Evolutionary conservation across 2,888 invertebrate species (phyloP), one percentile per base, ranked within the genome.

Genomic region (Stenichneumon culpator): DNA sequence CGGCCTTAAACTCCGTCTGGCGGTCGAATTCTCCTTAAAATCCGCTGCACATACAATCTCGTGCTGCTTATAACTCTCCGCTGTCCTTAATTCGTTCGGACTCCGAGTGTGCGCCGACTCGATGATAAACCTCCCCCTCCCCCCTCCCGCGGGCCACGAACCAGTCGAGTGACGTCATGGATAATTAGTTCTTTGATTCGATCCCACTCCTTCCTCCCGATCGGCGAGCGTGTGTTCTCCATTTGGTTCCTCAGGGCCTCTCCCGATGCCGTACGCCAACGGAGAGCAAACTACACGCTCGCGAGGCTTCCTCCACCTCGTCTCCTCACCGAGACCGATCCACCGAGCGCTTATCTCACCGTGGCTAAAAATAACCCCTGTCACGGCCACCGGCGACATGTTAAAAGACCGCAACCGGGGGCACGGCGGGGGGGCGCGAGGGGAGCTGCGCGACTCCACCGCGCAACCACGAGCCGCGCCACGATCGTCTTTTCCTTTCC

Each of bases 311-410:
- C 60, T 77, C 79, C 44, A 50, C 79, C 32, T 79, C 32, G 75
- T 65, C 69, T 81, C 67, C 65, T 67, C 80, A 73, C 82, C 80
- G 69, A 79, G 69, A 75, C 86, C 79, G 87, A 84, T 85, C 87
- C 87, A 87, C 87, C 86, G 87, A 88, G 87, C 89, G 93, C 93
- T 93, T 93, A 93, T 93, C 93, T 93, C 91, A 90, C 84, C 89
- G 90, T 82, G 89, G 91, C 93, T 93, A 93, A 93, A 93, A 93
- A 93, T 93, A 93, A 91, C 92, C 86, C 89, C 91, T 93, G 93
- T 94, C 93, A 94, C 92, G 93, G 93, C 93, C 93, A 93, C 91
- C 91, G 90, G 91, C 92, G 93, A 93, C 93, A 93, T 93, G 92
- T 93, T 90, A 93, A 92, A 92, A 91, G 83, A 83, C 86, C 82